Evolutionary conservation across 2,888 invertebrate genomes (phyloP), one percentile per base, ranked within the genome.

Genomic region (Acanthosepion pharaonis): DNA sequence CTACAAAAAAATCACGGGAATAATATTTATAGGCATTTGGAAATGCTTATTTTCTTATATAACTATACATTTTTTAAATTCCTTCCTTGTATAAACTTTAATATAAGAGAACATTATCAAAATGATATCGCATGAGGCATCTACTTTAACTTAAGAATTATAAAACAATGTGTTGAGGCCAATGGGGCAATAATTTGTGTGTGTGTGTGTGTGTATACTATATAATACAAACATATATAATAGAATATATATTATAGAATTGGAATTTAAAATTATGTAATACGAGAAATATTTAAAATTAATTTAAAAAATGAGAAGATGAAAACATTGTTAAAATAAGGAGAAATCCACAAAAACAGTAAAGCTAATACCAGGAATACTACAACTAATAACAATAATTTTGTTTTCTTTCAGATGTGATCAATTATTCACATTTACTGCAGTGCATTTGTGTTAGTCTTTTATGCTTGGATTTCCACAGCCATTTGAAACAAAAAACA

Each of bases 361-460:
- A 33, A 78, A 33, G n/a, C n/a, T 15, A 78, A 33, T n/a, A 78
- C 33, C n/a, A 78, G n/a, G 11, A 33, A 33, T 9, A 23, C 59
- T 59, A 59, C 59, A 59, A 59, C 23, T 59, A 59, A 59, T 59
- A 23, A 8, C 20, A 78, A 78, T n/a, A 78, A 78, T n/a, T 78
- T 78, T 78, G n/a, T n/a, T 78, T 78, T 78, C n/a, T 78, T 78
- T 78, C n/a, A n/a, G n/a, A n/a, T n/a, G 78, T 78, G 78, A 78
- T 78, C 78, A 78, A 11, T 23, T 33, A 78, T 78, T 78, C 78
- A 59, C 59, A 78, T 78, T n/a, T 15, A 78, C n/a, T 78, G 78
- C n/a, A n/a, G n/a, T 78, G 78, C n/a, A 78, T 78, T 15, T 78
- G 15, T 78, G 23, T 78, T 9, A 11, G 33, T n/a, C 23, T 78